A percentile compares a stretch with the other conserved stretches of the same genome.
phyloP scores from a whole-genome alignment of 1,140 invertebrate species.

The Argopecten irradians region DNA sequence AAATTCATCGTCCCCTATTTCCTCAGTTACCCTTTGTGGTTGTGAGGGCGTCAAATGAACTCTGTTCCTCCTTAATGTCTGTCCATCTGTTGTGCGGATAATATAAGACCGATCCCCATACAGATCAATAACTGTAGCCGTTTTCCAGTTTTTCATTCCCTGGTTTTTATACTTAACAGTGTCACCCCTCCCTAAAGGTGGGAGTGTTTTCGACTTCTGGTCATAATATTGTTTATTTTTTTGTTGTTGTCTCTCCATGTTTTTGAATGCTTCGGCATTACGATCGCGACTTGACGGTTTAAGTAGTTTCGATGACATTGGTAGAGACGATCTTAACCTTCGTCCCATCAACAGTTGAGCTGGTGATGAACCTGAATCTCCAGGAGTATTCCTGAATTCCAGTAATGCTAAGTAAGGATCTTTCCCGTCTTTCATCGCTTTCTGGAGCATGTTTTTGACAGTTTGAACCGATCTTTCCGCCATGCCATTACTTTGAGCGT shows the following conservation, averaged over 20 bases:
- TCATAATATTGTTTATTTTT: conserved; percentile 24
- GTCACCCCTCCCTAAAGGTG: not conserved
- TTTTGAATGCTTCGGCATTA: not conserved
- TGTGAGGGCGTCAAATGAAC: not conserved
- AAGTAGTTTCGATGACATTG: not conserved
- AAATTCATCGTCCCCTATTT: not conserved
- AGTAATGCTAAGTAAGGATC: conserved; percentile 28
- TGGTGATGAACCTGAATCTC: not conserved
- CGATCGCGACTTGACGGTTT: not conserved
- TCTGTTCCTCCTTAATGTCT: not conserved
- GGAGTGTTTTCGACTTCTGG: not conserved
- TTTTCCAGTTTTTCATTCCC: not conserved
- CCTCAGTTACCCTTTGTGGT: not conserved
- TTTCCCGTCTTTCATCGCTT: not conserved
- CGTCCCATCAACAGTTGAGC: conserved; percentile 25
- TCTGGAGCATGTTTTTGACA: not conserved
- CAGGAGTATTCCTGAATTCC: not conserved
- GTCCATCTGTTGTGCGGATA: not conserved
- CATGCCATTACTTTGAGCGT: not conserved
- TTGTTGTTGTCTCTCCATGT: not conserved
- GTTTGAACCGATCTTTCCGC: conserved; percentile 2
- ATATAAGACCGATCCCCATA: not conserved
- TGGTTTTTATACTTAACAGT: not conserved
- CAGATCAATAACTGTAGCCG: not conserved
- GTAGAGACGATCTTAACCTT: conserved; percentile 10